phyloP scores from a whole-genome alignment of 1,140 invertebrate species.

The Anoplophora glabripennis region DNA sequence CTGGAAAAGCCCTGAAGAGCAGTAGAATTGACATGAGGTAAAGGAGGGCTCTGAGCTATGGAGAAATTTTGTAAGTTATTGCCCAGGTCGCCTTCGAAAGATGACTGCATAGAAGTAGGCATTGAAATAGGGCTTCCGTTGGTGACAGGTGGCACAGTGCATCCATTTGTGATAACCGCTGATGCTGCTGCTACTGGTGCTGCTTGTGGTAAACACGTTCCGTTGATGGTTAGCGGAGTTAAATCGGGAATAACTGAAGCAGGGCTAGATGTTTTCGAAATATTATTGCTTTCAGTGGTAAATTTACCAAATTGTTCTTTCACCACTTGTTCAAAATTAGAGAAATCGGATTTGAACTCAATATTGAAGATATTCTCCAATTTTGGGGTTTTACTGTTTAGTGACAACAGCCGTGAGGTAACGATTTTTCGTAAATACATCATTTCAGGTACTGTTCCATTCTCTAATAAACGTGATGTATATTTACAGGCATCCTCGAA shows the following conservation, averaged over 20 bases:
- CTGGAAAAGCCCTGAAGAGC: slow-evolving; percentile 59
- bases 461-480: slow-evolving; percentile 71
- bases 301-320: slow-evolving; percentile 72
- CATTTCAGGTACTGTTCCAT: slow-evolving; percentile 80
- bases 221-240: slow-evolving; percentile 35
- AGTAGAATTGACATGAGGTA: slow-evolving; percentile 49
- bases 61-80: slow-evolving; percentile 48
- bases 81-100: slow-evolving; percentile 65
- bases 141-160: slow-evolving; percentile 52
- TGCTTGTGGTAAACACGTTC: slow-evolving; percentile 18
- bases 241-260: slow-evolving; percentile 19
- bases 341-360: slow-evolving; percentile 78
- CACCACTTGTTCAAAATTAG: slow-evolving; percentile 69
- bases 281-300: slow-evolving; percentile 55
- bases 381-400: slow-evolving; percentile 72
- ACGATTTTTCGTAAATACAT: slow-evolving; percentile 77
- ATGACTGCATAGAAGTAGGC: slow-evolving; percentile 69
- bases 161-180: slow-evolving; percentile 48
- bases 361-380: slow-evolving; percentile 73
- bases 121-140: slow-evolving; percentile 64
- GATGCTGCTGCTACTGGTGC: slow-evolving; percentile 15
- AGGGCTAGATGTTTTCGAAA: slow-evolving; percentile 20
- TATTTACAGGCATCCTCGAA: slow-evolving; percentile 83
- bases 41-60: slow-evolving; percentile 52
- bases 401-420: slow-evolving; percentile 67